These are phyloP conservation scores for Cheilosia impressa DNA, from an alignment of 2,888 invertebrate genomes.

Conservation along the genomic window DNA sequence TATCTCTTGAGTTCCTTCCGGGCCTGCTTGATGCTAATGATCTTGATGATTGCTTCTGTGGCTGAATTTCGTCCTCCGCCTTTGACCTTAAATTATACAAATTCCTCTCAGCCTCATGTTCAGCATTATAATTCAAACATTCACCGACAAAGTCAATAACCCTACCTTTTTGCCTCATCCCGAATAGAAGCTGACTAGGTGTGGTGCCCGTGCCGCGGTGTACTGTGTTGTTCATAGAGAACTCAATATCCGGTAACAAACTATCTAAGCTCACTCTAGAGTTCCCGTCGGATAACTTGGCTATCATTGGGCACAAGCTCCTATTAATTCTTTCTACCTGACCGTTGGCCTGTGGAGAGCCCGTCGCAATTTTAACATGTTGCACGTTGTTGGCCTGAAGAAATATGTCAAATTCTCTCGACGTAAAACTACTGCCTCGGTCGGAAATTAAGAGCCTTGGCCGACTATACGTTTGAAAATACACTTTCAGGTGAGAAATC, in stretches of 20 bases:
- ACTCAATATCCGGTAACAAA: not conserved
- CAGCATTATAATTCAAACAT: slow-evolving; percentile 44
- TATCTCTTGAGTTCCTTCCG: too few relatives aligned
- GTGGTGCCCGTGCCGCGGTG: slow-evolving; percentile 75
- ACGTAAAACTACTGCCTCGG: slow-evolving; percentile 73
- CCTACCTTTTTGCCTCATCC: slow-evolving; percentile 76
- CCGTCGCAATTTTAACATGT: slow-evolving; percentile 68
- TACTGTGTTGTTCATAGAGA: slow-evolving; percentile 19
- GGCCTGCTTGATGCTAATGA: too few relatives aligned
- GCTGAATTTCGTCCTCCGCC: too few relatives aligned
- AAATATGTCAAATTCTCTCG: slow-evolving; percentile 71
- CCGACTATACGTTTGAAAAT: slow-evolving; percentile 75
- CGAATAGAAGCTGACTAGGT: slow-evolving; percentile 77
- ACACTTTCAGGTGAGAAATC: slow-evolving; percentile 76
- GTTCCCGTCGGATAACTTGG: slow-evolving; percentile 38
- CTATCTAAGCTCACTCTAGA: not conserved
- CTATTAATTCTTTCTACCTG: slow-evolving; percentile 76
- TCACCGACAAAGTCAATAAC: slow-evolving; percentile 64
- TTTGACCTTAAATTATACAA: not conserved
- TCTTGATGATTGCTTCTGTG: too few relatives aligned
- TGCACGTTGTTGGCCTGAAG: slow-evolving; percentile 47
- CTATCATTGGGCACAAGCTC: slow-evolving; percentile 70
- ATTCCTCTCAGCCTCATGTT: not conserved
- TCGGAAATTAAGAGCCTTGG: slow-evolving; percentile 71
- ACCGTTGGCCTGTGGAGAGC: slow-evolving; percentile 75